Conservation (phyloP, 2,113 vertebrate species). For the Archocentrus centrarchus region DNA sequence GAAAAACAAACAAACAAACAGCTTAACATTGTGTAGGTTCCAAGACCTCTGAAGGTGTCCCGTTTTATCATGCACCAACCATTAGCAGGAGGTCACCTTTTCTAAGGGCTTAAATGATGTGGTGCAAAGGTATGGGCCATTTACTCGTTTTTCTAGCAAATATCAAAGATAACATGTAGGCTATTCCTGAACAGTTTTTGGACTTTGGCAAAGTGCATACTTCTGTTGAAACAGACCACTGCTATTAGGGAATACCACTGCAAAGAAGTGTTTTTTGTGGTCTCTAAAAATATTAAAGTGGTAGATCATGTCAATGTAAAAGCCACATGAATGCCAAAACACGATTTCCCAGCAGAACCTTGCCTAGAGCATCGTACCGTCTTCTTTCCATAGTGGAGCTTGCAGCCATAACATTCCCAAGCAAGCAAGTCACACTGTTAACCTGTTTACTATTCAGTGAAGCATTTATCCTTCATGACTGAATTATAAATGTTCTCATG, state of each 20-base stretch:
- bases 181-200: too few species aligned
- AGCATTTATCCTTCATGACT: background rate
- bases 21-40: too few species aligned
- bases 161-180: too few species aligned
- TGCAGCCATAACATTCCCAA: background rate
- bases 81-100: too few species aligned
- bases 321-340: background rate
- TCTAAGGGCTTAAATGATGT: too few species aligned
- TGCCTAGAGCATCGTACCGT: background rate
- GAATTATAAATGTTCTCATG: background rate
- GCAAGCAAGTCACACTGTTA: background rate
- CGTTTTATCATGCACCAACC: too few species aligned
- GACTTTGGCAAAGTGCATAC: background rate
- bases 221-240: background rate
- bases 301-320: background rate
- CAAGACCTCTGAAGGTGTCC: too few species aligned
- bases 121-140: too few species aligned
- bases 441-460: background rate
- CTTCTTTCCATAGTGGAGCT: background rate
- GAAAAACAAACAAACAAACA: background rate
- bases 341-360: background rate
- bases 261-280: background rate
- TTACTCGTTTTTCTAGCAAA: too few species aligned
- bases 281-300: accelerated
- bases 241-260: background rate